Evolutionary conservation across 37 sponge, comb jelly and placozoan species (phyloP), one percentile per base, ranked within the genome.

Genomic region (Amphimedon queenslandica): DNA sequence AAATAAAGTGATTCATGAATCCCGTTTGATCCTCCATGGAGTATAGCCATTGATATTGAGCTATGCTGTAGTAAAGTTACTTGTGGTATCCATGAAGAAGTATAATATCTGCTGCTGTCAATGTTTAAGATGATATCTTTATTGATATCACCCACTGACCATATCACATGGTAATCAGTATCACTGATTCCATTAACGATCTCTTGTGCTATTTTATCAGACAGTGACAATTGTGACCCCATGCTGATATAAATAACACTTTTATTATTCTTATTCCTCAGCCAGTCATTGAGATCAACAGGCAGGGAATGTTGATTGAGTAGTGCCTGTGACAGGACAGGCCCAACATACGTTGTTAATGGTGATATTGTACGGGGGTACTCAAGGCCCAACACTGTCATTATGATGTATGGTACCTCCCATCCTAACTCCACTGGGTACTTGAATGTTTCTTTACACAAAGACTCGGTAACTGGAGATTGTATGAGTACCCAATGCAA

Each of bases 191-290:
- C 84, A 37, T 55, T 37, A 1, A 82, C 58, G 1, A 88, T 38
- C 8, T 64, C 75, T 28, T 39, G 33, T 0, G 75, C 83, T 21
- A 29, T 36, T 21, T 83, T 53, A 10, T 23, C 13, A 21, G 70
- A 56, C 37, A 78, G n/a, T 18, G n/a, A 0, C 0, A 28, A 42
- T 24, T 42, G 10, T 2, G 78, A 73, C 1, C 89, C 89, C 89
- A 88, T 88, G 55, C 89, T 88, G 47, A 88, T 35, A 42, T 88
- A 88, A 24, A 88, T 66, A 24, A 88, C 89, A 51, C 42, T 25
- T 5, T 61, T 63, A 10, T 43, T 34, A 5, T 51, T 28, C 38
- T 70, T 66, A 10, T 11, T 24, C 20, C 43, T 40, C 76, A 88
- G 71, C 89, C 89, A 88, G 10, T 67, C 57, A 23, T n/a, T 18